A percentile compares a stretch with the other conserved stretches of the same genome.
phyloP scores from a whole-genome alignment of 2,113 vertebrate genomes.

The Fukomys damarensis region DNA sequence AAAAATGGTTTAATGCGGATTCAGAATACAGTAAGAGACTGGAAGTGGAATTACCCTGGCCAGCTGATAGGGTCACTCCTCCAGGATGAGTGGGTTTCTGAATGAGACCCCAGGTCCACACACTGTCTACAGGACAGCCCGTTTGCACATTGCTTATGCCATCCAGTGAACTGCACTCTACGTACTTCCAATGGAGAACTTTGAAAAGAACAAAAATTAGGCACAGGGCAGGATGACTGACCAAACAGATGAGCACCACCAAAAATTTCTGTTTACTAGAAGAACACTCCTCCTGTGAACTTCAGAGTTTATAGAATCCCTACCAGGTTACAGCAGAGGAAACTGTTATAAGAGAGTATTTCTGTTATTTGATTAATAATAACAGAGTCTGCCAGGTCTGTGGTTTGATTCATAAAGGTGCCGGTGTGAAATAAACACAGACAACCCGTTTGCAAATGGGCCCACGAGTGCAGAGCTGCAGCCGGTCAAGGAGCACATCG shows the following conservation, averaged over 20 bases:
- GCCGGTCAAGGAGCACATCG: neutral
- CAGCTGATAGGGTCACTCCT: neutral
- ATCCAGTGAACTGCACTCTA: neutral
- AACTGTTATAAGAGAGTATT: neutral
- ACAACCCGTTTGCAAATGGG: neutral
- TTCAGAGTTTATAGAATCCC: neutral
- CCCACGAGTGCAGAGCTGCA: neutral
- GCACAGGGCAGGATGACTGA: neutral
- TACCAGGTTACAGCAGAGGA: neutral
- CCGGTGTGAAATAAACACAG: neutral
- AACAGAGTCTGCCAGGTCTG: neutral
- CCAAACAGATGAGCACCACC: neutral
- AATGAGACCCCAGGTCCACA: neutral
- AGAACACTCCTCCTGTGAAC: neutral
- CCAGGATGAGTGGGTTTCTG: neutral
- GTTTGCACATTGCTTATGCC: neutral
- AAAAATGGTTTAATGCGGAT: neutral
- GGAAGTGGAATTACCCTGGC: neutral
- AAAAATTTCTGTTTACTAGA: neutral
- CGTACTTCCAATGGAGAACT: neutral
- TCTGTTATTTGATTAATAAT: neutral
- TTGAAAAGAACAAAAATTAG: constrained; percentile 37
- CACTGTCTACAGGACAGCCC: neutral
- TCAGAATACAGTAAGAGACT: constrained; percentile 34
- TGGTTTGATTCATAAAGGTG: neutral